Percentiles rank a stretch among this genome's conserved stretches.
phyloP scores from a whole-genome alignment of 2,113 vertebrate genomes.

The Lepus timidus region DNA sequence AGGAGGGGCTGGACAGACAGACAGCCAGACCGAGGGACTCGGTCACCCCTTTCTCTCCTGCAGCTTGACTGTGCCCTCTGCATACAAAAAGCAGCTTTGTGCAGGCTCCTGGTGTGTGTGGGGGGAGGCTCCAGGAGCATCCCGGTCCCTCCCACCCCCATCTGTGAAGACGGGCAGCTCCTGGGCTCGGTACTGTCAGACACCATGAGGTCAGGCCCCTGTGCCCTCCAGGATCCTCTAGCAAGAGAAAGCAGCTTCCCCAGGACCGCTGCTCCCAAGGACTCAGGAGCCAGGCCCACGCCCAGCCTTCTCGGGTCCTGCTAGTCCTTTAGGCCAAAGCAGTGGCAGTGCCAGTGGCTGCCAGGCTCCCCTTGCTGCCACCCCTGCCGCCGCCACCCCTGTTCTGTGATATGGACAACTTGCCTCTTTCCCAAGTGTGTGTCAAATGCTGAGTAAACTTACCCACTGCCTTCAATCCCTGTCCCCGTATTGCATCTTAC shows the following conservation, averaged over 20 bases:
- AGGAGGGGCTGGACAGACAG: background rate
- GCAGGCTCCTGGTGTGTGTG: background rate
- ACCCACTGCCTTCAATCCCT: background rate
- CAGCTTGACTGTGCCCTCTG: background rate
- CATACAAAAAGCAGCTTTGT: background rate
- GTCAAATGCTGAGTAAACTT: background rate
- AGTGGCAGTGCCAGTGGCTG: fast-evolving
- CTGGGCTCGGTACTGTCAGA: background rate
- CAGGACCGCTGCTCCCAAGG: background rate
- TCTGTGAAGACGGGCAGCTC: background rate
- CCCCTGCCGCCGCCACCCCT: background rate
- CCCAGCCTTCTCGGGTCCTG: background rate
- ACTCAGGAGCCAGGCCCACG: background rate
- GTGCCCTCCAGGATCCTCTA: background rate
- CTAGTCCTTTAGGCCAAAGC: background rate
- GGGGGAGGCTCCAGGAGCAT: no score
- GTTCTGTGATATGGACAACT: background rate
- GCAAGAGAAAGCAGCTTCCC: background rate
- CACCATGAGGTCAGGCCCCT: background rate
- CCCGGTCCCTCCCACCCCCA: background rate
- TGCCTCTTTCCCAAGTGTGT: background rate
- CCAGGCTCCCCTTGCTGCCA: no score
- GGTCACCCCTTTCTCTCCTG: background rate
- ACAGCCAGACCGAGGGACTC: background rate
- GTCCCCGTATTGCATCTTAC: background rate